phyloP scores from a whole-genome alignment of 2,113 vertebrate genomes.

The Xerus inauris region DNA sequence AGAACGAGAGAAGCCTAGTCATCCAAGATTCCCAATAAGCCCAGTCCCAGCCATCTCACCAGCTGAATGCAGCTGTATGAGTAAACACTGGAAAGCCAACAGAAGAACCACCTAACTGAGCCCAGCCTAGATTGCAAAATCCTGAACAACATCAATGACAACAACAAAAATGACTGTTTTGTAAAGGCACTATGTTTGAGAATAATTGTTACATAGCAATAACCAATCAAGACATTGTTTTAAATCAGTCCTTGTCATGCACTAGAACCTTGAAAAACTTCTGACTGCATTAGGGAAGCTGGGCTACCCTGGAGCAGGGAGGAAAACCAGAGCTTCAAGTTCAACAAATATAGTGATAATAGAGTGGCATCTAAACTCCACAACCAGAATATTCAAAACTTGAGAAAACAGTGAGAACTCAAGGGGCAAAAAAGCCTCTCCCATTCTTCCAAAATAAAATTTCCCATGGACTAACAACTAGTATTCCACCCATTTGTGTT shows the following conservation, averaged over 20 bases:
- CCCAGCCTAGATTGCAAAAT: background rate
- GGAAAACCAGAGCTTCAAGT: background rate
- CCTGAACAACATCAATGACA: background rate
- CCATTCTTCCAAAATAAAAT: background rate
- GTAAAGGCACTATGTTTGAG: background rate
- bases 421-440: background rate
- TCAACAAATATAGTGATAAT: background rate
- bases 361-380: background rate
- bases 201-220: background rate
- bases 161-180: background rate
- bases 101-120: background rate
- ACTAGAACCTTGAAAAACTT: background rate
- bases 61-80: background rate
- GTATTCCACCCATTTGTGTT: background rate
- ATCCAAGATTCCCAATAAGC: background rate
- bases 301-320: background rate
- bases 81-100: background rate
- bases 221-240: background rate
- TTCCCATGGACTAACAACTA: background rate
- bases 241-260: background rate
- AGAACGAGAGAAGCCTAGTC: background rate
- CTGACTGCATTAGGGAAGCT: background rate
- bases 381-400: background rate
- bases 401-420: background rate
- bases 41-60: background rate